These are phyloP conservation scores for Meandrina meandrites DNA, from an alignment of 92 coral and sea anemone species.

Conservation along the genomic window DNA sequence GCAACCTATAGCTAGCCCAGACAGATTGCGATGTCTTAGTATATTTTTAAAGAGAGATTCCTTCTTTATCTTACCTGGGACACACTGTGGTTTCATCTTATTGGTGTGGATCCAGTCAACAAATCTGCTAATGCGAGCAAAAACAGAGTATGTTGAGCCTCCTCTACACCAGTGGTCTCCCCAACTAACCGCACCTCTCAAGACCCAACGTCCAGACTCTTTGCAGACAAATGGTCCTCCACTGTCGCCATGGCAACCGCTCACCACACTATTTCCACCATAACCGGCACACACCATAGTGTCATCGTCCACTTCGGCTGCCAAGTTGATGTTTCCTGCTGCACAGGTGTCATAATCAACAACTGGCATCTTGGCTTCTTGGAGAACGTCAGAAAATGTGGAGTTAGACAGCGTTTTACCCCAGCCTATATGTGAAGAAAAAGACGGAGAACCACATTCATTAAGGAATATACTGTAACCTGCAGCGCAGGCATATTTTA, in stretches of 20 bases:
- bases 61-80: background rate
- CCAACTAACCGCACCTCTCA: conserved; percentile 84
- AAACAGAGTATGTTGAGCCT: conserved; percentile 58
- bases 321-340: conserved; percentile 40
- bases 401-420: conserved; percentile 50
- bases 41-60: no score
- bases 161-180: conserved; percentile 70
- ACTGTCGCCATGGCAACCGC: conserved; percentile 85
- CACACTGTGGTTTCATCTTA: background rate
- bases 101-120: conserved; percentile 61
- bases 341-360: conserved; percentile 56
- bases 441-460: background rate
- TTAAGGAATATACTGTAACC: background rate
- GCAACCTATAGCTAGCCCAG: background rate
- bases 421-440: conserved; percentile 56
- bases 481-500: no score
- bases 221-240: conserved; percentile 80
- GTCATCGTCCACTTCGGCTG: conserved; percentile 29
- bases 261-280: conserved; percentile 56
- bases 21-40: background rate
- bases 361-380: conserved; percentile 73
- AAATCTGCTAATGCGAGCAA: conserved; percentile 66
- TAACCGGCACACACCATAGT: conserved; percentile 76
- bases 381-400: conserved; percentile 30
- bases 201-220: conserved; percentile 59